Percentiles rank a stretch among this genome's conserved stretches.
Evolutionary conservation across 1,140 invertebrate species (phyloP).

Genomic region (Apis cerana): DNA sequence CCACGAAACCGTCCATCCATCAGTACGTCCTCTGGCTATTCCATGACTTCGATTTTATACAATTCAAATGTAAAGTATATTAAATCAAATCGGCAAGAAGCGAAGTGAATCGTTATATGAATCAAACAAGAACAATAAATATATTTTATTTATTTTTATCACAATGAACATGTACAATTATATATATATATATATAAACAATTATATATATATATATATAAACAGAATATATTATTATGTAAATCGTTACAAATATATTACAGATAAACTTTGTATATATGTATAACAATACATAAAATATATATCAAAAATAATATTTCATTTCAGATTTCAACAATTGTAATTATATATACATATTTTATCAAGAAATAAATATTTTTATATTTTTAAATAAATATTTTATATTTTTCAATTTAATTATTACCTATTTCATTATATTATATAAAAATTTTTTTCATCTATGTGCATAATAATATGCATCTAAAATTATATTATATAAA

Average conservation of each 20-base stretch:
- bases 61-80: slow-evolving; percentile 27
- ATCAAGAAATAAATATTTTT: not conserved
- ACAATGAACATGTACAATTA: not conserved
- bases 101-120: slow-evolving; percentile 17
- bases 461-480: not conserved
- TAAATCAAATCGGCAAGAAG: not conserved
- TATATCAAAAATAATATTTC: slow-evolving; percentile 21
- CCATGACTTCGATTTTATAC: slow-evolving; percentile 20
- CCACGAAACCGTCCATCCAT: slow-evolving; percentile 57
- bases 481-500: slow-evolving; percentile 5
- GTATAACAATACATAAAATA: slow-evolving; percentile 24
- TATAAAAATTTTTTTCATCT: not conserved
- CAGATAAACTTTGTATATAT: not conserved
- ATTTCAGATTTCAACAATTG: not conserved
- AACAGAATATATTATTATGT: not conserved
- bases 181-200: not conserved
- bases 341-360: not conserved
- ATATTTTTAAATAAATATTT: too few relatives aligned
- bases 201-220: not conserved
- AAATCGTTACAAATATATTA: slow-evolving; percentile 33
- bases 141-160: slow-evolving; percentile 17
- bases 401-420: not conserved
- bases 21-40: slow-evolving; percentile 42
- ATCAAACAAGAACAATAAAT: slow-evolving; percentile 8
- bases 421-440: not conserved